These are phyloP conservation scores for Cylas formicarius DNA, from an alignment of 1,140 invertebrate species.

Conservation along the genomic window DNA sequence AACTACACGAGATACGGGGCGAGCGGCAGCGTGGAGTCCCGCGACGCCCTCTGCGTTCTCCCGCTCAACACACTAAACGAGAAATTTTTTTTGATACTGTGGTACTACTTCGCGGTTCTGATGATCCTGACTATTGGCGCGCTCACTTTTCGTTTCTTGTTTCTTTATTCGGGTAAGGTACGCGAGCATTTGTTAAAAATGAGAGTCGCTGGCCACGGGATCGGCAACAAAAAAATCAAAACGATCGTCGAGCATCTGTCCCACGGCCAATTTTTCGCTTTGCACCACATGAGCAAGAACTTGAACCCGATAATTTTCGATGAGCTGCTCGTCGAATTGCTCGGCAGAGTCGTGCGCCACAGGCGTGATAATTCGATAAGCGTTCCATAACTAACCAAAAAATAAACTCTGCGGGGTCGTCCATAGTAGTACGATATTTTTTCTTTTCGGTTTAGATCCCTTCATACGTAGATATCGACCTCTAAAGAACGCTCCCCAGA, in stretches of 20 bases:
- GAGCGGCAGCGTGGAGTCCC: constrained; percentile 51
- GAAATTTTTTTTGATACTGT: constrained; percentile 71
- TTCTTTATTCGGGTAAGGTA: constrained; percentile 45
- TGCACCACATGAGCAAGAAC: constrained; percentile 60
- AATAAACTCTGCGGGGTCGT: too few relatives aligned
- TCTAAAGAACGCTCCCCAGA: too few relatives aligned
- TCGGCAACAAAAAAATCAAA: constrained; percentile 44
- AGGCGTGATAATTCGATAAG: too few relatives aligned
- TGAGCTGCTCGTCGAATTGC: too few relatives aligned
- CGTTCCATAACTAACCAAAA: too few relatives aligned
- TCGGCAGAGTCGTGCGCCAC: too few relatives aligned
- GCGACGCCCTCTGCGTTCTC: constrained; percentile 65
- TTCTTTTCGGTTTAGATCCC: too few relatives aligned
- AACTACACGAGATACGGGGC: constrained; percentile 57
- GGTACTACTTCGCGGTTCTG: constrained; percentile 74
- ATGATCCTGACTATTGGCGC: constrained; percentile 54
- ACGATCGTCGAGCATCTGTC: constrained; percentile 49
- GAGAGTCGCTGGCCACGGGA: constrained; percentile 45
- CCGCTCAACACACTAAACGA: constrained; percentile 74
- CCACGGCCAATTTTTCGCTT: constrained; percentile 63
- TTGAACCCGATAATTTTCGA: constrained; percentile 55
- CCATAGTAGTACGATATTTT: too few relatives aligned
- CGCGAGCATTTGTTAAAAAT: constrained; percentile 51
- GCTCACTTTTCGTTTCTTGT: constrained; percentile 52
- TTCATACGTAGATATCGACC: too few relatives aligned